Evolutionary conservation across 2,797 vertebrate species (phyloP).

Genomic region (Pangasius macronema): DNA sequence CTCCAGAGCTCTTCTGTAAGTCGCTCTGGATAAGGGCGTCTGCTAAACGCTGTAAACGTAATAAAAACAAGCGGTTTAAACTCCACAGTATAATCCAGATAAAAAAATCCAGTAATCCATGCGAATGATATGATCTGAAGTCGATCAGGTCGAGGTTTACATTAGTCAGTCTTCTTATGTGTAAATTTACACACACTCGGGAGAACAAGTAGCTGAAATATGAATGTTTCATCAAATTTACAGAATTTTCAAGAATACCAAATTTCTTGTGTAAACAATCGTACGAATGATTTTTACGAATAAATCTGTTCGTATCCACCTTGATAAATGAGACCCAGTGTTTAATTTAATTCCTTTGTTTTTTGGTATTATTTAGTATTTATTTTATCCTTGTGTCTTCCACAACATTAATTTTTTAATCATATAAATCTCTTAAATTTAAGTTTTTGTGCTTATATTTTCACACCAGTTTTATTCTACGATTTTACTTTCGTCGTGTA

Average conservation of each 20-base stretch:
- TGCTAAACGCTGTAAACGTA: neutral
- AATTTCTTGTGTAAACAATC: neutral
- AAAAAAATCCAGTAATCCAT: neutral
- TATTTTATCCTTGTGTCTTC: neutral
- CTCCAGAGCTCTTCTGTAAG: neutral
- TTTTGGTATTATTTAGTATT: neutral
- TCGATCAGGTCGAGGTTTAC: neutral
- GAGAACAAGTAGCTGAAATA: neutral
- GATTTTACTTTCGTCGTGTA: too few species aligned
- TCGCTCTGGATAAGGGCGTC: neutral
- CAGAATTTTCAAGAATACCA: neutral
- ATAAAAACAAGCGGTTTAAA: neutral
- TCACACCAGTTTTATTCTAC: neutral
- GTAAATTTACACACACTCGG: neutral
- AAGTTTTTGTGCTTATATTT: neutral
- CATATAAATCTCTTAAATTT: neutral
- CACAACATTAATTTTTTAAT: neutral
- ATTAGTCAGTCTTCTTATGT: neutral
- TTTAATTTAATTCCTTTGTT: neutral
- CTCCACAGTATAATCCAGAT: neutral
- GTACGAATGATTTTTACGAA: neutral
- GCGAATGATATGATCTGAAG: too few species aligned
- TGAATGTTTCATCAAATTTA: neutral
- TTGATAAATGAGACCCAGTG: neutral
- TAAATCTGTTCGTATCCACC: neutral